These are phyloP conservation scores for Tyto alba DNA, from an alignment of 2,113 vertebrate species.

Conservation along the genomic window DNA sequence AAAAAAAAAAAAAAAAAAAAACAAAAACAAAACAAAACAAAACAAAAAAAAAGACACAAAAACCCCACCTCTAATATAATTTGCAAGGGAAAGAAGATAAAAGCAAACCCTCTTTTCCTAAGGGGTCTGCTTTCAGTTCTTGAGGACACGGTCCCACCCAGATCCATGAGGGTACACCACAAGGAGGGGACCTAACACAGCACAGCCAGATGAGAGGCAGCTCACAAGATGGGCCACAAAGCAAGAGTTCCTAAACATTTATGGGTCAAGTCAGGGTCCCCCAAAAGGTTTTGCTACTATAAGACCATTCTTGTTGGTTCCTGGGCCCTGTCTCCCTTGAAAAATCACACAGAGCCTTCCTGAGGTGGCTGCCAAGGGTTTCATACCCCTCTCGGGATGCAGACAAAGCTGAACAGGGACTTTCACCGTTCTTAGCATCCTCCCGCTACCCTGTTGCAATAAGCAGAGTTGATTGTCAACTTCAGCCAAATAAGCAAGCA, in stretches of 20 bases:
- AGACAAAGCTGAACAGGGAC: constrained; percentile 1
- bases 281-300: not conserved
- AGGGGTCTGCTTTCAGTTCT: not conserved
- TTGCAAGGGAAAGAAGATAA: not conserved
- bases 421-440: not conserved
- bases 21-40: not conserved
- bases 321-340: not conserved
- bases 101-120: not conserved
- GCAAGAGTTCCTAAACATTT: not conserved
- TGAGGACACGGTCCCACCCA: not conserved
- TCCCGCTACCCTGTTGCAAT: constrained; percentile 36
- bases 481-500: constrained; percentile 56
- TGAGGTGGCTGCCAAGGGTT: not conserved
- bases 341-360: not conserved
- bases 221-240: not conserved
- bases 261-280: not conserved
- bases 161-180: not conserved
- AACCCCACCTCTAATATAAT: rapidly evolving
- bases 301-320: not conserved
- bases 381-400: not conserved
- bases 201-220: not conserved
- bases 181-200: not conserved
- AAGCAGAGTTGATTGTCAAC: not conserved
- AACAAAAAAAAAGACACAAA: not conserved
- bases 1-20: not conserved